Percentiles rank a stretch among this genome's conserved stretches.
Conservation (phyloP, 2,113 vertebrate species). For the Sciurus niger region DNA sequence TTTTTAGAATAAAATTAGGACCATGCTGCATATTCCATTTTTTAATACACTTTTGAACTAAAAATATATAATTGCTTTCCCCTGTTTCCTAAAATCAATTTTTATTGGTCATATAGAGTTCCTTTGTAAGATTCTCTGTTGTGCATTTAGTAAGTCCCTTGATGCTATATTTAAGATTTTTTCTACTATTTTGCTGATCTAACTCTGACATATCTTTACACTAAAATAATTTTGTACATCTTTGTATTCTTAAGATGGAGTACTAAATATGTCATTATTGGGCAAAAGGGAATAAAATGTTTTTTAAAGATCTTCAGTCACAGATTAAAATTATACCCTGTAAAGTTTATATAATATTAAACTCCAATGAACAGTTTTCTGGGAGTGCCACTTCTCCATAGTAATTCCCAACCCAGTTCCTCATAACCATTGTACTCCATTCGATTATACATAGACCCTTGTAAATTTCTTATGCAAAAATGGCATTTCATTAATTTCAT, state of each 20-base stretch:
- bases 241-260: neutral
- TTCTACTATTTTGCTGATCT: neutral
- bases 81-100: neutral
- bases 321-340: neutral
- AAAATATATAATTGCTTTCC: neutral
- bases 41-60: neutral
- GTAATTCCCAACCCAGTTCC: neutral
- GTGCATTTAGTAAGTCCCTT: neutral
- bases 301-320: neutral
- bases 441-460: neutral
- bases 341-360: neutral
- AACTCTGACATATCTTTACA: neutral
- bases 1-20: slow-evolving; percentile 34
- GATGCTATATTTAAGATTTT: neutral
- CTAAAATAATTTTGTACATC: neutral
- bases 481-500: neutral
- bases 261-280: neutral
- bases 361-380: neutral
- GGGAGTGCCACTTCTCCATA: neutral
- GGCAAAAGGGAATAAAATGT: neutral
- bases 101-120: neutral
- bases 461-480: neutral
- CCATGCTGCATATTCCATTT: neutral
- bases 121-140: neutral
- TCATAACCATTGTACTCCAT: neutral